A percentile compares a stretch with the other conserved stretches of the same genome.
Conservation (phyloP, 2,113 vertebrate species). For the Himantopus leucocephalus region DNA sequence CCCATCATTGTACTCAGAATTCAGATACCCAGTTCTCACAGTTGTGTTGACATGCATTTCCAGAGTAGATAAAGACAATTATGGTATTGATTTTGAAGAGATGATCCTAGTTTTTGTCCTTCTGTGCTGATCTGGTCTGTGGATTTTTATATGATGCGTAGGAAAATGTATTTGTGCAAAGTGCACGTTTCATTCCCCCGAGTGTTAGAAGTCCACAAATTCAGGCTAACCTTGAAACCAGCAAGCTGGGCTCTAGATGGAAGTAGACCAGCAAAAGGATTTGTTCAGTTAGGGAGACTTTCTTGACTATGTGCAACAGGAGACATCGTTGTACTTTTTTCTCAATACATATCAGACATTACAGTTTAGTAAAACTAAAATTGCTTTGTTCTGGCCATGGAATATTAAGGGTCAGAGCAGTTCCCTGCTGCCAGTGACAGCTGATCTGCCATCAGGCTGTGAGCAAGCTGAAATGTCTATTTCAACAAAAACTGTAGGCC, state of each 20-base stretch:
- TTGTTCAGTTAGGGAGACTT: neutral
- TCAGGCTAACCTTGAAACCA: neutral
- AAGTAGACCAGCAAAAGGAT: neutral
- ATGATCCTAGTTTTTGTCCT: neutral
- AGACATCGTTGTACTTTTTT: neutral
- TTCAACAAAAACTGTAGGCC: neutral
- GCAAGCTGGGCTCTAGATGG: neutral
- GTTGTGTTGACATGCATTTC: neutral
- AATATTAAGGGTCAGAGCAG: neutral
- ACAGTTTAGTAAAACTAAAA: neutral
- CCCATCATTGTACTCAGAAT: neutral
- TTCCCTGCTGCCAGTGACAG: neutral
- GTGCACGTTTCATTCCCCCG: accelerated
- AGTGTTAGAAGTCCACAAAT: neutral
- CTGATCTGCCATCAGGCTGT: neutral
- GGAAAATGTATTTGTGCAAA: neutral
- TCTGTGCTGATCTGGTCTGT: neutral
- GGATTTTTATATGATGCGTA: neutral
- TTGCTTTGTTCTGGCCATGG: neutral
- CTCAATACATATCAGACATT: neutral
- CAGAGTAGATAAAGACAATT: neutral
- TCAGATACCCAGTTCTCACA: neutral
- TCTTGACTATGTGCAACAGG: neutral
- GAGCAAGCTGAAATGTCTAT: slow-evolving; percentile 6
- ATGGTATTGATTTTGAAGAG: neutral